phyloP scores from a whole-genome alignment of 2,888 invertebrate species.

The Lasioglossum oenotherae region DNA sequence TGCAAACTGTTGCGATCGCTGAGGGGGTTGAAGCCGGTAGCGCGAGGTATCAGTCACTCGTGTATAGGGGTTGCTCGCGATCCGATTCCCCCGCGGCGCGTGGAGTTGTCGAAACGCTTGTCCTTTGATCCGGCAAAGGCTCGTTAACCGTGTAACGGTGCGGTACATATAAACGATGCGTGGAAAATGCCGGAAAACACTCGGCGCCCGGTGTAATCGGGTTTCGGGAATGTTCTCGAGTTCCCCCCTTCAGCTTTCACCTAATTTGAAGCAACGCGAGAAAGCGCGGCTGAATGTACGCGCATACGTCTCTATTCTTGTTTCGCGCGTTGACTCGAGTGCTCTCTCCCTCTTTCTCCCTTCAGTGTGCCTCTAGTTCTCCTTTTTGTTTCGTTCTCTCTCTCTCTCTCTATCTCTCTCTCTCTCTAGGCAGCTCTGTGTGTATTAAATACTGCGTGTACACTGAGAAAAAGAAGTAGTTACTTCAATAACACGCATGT shows the following conservation, averaged over 20 bases:
- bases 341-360: background rate
- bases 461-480: too few relatives aligned
- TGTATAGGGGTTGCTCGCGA: background rate
- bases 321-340: background rate
- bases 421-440: background rate
- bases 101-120: background rate
- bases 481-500: too few relatives aligned
- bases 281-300: background rate
- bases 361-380: background rate
- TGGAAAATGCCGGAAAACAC: slow-evolving; percentile 4
- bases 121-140: background rate
- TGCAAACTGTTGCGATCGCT: background rate
- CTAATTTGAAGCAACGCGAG: slow-evolving; percentile 2
- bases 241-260: background rate
- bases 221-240: background rate
- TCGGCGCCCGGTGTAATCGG: background rate
- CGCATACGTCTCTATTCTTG: background rate
- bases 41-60: background rate
- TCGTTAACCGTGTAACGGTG: slow-evolving; percentile 2
- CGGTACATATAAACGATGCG: background rate
- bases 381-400: background rate
- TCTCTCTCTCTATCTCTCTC: too few relatives aligned
- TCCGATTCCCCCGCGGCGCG: background rate
- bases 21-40: background rate
- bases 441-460: slow-evolving; percentile 1